phyloP scores from a whole-genome alignment of 2,888 invertebrate genomes.

The Trichacis sp. region DNA sequence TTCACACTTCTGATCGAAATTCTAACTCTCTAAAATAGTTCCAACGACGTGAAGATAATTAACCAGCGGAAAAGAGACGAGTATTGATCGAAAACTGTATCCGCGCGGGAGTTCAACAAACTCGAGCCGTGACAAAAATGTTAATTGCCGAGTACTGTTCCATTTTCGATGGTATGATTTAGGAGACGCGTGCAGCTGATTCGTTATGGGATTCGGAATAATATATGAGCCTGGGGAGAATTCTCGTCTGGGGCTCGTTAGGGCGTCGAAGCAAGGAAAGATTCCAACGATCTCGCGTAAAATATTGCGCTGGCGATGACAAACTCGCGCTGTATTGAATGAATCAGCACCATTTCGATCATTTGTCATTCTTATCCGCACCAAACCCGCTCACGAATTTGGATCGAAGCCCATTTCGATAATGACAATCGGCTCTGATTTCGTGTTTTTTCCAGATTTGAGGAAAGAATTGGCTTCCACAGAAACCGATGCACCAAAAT shows the following conservation, averaged over 20 bases:
- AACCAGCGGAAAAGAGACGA: neutral
- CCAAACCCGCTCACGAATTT: too few species aligned
- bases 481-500: too few species aligned
- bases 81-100: neutral
- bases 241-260: slow-evolving; percentile 25
- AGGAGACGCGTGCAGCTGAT: slow-evolving; percentile 30
- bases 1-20: too few species aligned
- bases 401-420: too few species aligned
- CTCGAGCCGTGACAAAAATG: neutral
- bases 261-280: slow-evolving; percentile 35
- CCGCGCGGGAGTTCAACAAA: neutral
- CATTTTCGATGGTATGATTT: too few species aligned
- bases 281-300: slow-evolving; percentile 36
- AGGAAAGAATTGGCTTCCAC: neutral
- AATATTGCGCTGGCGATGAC: slow-evolving; percentile 36
- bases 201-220: slow-evolving; percentile 29
- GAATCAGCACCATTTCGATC: slow-evolving; percentile 42
- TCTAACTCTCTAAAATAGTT: neutral
- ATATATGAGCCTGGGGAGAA: slow-evolving; percentile 33
- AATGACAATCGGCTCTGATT: too few species aligned
- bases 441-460: neutral
- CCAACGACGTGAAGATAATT: neutral
- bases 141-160: neutral
- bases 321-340: slow-evolving; percentile 42
- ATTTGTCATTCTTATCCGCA: slow-evolving; percentile 44